These are phyloP conservation scores for Spongilla lacustris DNA, from an alignment of 37 sponge, comb jelly and placozoan genomes.

Conservation along the genomic window DNA sequence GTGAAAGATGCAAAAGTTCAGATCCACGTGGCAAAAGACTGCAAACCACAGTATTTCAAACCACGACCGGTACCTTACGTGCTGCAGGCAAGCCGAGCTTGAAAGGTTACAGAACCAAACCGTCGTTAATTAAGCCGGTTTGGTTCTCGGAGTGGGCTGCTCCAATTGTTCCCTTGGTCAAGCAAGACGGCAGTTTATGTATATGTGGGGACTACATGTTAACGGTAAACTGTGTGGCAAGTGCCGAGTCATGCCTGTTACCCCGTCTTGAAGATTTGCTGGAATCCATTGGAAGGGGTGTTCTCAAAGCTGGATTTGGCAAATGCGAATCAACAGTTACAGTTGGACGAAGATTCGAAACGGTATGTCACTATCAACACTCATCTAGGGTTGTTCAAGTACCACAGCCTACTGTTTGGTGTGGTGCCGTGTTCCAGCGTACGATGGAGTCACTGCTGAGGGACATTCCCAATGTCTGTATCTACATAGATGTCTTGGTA, in stretches of 20 bases:
- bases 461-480: too few relatives aligned
- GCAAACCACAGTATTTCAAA: conserved; percentile 7
- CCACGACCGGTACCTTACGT: conserved; percentile 3
- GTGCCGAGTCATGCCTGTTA: conserved; percentile 48
- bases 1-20: conserved; percentile 11
- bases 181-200: conserved; percentile 36
- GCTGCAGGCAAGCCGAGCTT: background rate
- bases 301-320: conserved; percentile 32
- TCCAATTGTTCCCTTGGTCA: conserved; percentile 52
- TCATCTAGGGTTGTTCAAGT: conserved; percentile 1
- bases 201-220: conserved; percentile 58
- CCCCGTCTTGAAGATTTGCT: conserved; percentile 55
- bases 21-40: conserved; percentile 1
- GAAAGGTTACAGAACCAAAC: conserved; percentile 5
- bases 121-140: conserved; percentile 24
- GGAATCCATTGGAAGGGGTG: background rate
- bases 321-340: conserved; percentile 8
- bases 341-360: background rate
- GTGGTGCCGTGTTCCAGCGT: conserved; percentile 7
- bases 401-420: conserved; percentile 18
- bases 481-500: too few relatives aligned
- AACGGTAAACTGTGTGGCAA: conserved; percentile 40
- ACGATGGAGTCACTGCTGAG: conserved; percentile 14
- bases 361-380: background rate
- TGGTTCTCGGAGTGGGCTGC: conserved; percentile 48